A percentile compares a stretch with the other conserved stretches of the same genome.
phyloP scores from a whole-genome alignment of 2,888 invertebrate species.

The Opisthograptis luteolata region DNA sequence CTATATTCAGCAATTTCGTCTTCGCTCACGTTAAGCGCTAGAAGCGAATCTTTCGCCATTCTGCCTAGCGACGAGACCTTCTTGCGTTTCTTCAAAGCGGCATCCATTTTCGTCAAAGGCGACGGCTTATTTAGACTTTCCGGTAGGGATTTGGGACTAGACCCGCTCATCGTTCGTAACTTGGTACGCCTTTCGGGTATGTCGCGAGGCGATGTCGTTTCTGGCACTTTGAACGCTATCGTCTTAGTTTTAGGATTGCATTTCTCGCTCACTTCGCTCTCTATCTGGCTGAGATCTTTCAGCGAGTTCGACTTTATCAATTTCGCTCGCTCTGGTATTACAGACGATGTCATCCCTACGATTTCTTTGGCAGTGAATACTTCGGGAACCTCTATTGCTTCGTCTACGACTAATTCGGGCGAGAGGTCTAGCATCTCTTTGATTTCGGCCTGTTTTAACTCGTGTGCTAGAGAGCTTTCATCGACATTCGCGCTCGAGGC shows the following conservation, averaged over 20 bases:
- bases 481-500: conserved; percentile 38
- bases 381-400: conserved; percentile 59
- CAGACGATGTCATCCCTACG: conserved; percentile 55
- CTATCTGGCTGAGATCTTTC: conserved; percentile 66
- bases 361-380: conserved; percentile 62
- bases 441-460: conserved; percentile 68
- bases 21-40: conserved; percentile 77
- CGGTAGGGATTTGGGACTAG: conserved; percentile 78
- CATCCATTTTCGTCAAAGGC: conserved; percentile 65
- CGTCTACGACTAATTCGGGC: conserved; percentile 72
- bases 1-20: conserved; percentile 77
- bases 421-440: conserved; percentile 72
- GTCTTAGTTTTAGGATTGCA: conserved; percentile 63
- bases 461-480: conserved; percentile 64
- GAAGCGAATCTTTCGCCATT: conserved; percentile 74
- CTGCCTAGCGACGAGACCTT: conserved; percentile 75
- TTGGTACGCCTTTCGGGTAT: conserved; percentile 69
- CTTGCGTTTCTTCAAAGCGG: conserved; percentile 68
- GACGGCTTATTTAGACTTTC: conserved; percentile 73
- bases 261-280: conserved; percentile 47
- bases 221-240: conserved; percentile 74
- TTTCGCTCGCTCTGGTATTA: conserved; percentile 72
- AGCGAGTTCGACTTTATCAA: conserved; percentile 71
- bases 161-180: conserved; percentile 66
- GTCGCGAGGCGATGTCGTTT: conserved; percentile 67